phyloP scores from a whole-genome alignment of 1,140 invertebrate species.

The Atopsyche davidsoni region DNA sequence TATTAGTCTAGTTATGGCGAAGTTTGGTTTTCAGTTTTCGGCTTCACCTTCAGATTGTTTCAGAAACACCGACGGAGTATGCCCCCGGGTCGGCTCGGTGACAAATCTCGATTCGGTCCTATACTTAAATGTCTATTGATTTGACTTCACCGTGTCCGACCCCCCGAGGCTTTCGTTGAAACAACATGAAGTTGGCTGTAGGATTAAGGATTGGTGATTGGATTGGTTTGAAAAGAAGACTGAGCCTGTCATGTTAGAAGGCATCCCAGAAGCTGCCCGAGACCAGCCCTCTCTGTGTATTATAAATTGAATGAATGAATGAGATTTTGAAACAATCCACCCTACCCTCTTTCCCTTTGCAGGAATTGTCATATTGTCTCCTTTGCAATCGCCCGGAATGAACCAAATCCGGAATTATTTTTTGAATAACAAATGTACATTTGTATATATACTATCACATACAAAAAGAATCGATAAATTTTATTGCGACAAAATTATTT shows the following conservation, averaged over 20 bases:
- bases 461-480: too few species aligned
- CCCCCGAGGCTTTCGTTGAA: slow-evolving; percentile 22
- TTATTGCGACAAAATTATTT: too few species aligned
- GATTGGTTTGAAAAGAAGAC: slow-evolving; percentile 25
- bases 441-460: too few species aligned
- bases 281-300: slow-evolving; percentile 24
- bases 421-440: too few species aligned
- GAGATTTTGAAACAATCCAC: slow-evolving; percentile 3
- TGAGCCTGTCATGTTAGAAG: slow-evolving; percentile 21
- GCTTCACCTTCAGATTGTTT: slow-evolving; percentile 27
- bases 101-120: too few species aligned
- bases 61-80: slow-evolving; percentile 3
- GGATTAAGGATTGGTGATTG: slow-evolving; percentile 20
- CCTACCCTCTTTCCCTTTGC: not conserved
- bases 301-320: slow-evolving; percentile 25
- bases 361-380: slow-evolving; percentile 1
- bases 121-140: too few species aligned
- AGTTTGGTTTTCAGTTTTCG: slow-evolving; percentile 24
- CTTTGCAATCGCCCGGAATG: too few species aligned
- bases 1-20: slow-evolving; percentile 24
- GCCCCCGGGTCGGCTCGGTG: too few species aligned
- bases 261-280: slow-evolving; percentile 22
- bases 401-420: too few species aligned
- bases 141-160: too few species aligned
- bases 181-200: slow-evolving; percentile 22